These are phyloP conservation scores for Hermodice carunculata DNA, from an alignment of 2,888 invertebrate species.

Conservation along the genomic window DNA sequence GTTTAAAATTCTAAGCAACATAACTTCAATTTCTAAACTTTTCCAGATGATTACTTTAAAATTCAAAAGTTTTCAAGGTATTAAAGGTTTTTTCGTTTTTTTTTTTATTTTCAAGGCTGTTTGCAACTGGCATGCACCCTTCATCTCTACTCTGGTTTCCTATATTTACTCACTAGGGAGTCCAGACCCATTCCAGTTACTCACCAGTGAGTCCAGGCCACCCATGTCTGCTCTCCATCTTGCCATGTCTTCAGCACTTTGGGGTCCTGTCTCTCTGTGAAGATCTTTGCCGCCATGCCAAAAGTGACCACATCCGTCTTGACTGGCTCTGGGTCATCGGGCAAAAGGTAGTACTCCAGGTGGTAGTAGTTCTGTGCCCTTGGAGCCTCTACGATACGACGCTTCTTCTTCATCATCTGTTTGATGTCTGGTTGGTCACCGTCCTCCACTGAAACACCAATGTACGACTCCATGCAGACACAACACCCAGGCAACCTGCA, in stretches of 20 bases:
- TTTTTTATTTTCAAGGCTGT: too few species aligned
- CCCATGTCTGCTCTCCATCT: conserved; percentile 66
- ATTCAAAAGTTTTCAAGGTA: too few species aligned
- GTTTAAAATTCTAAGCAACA: too few species aligned
- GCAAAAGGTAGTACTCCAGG: conserved; percentile 64
- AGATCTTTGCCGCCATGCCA: conserved; percentile 66
- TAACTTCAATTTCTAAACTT: too few species aligned
- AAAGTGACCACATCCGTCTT: conserved; percentile 66
- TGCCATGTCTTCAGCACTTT: conserved; percentile 66
- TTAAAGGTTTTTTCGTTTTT: too few species aligned
- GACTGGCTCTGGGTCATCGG: conserved; percentile 57
- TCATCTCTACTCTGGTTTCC: too few species aligned
- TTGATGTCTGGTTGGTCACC: conserved; percentile 53
- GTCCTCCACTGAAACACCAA: conserved; percentile 41
- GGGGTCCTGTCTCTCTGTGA: conserved; percentile 63
- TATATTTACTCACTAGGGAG: too few species aligned
- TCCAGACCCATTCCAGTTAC: too few species aligned
- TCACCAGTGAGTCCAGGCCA: conserved; percentile 67
- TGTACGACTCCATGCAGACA: too few species aligned
- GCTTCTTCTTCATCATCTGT: conserved; percentile 54
- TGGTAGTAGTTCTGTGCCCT: conserved; percentile 65
- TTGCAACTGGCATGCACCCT: too few species aligned
- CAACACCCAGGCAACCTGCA: too few species aligned
- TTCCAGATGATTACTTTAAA: too few species aligned
- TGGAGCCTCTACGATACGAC: conserved; percentile 62